These are phyloP conservation scores for Drosophila obscura DNA, from an alignment of 1,140 invertebrate species.

Conservation along the genomic window DNA sequence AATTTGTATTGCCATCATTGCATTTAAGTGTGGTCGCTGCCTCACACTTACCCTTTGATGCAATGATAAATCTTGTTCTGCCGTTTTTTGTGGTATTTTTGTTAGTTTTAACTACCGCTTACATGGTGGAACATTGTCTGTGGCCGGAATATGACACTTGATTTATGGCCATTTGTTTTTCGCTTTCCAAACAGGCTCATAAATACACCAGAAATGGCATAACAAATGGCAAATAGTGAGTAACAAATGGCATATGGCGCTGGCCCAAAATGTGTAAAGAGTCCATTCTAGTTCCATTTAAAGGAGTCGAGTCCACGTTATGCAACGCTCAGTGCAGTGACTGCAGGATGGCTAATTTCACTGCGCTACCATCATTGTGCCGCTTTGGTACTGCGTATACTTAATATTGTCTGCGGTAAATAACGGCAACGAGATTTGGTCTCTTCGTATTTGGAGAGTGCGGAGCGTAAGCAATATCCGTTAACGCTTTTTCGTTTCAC, in stretches of 20 bases:
- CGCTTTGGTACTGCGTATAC: slow-evolving; percentile 54
- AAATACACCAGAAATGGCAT: slow-evolving; percentile 53
- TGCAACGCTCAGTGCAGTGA: slow-evolving; percentile 28
- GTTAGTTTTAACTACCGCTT: slow-evolving; percentile 14
- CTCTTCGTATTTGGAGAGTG: slow-evolving; percentile 18
- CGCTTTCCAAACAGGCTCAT: slow-evolving; percentile 67
- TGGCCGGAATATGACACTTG: slow-evolving; percentile 52
- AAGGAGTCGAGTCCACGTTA: slow-evolving; percentile 10
- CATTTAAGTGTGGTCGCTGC: background rate
- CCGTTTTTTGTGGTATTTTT: slow-evolving; percentile 13
- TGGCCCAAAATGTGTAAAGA: slow-evolving; percentile 27
- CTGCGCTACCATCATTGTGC: slow-evolving; percentile 24
- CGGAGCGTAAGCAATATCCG: slow-evolving; percentile 64
- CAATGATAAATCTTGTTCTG: background rate
- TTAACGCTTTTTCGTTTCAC: slow-evolving; percentile 41
- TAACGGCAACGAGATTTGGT: slow-evolving; percentile 40
- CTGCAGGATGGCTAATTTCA: slow-evolving; percentile 17
- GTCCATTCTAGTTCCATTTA: slow-evolving; percentile 11
- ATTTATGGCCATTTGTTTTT: slow-evolving; percentile 69
- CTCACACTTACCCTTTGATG: background rate
- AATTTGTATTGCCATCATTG: slow-evolving; percentile 13
- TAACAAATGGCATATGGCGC: slow-evolving; percentile 28
- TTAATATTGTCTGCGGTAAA: slow-evolving; percentile 58
- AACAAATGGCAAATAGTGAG: slow-evolving; percentile 31
- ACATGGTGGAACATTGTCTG: slow-evolving; percentile 40